Evolutionary conservation across 2,888 invertebrate genomes (phyloP).

Genomic region (Nesidiocoris tenuis): DNA sequence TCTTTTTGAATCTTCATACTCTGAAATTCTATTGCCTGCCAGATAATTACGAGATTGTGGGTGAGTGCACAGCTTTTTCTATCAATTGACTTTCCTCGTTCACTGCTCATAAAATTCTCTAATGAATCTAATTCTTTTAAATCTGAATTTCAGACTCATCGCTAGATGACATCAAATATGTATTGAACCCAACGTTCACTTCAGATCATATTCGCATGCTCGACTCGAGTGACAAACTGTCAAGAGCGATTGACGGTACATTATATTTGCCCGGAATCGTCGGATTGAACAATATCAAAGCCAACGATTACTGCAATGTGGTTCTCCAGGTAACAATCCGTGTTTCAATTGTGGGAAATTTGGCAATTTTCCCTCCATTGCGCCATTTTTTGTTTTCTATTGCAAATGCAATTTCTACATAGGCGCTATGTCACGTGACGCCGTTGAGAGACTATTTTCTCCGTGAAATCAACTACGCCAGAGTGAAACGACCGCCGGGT

Average conservation of each 20-base stretch:
- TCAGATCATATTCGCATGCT: constrained; percentile 76
- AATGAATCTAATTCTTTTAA: neutral
- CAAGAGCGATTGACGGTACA: constrained; percentile 93
- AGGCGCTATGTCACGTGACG: constrained; percentile 93
- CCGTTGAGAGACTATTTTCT: constrained; percentile 94
- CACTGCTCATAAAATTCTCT: neutral
- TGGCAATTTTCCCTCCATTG: too few species aligned
- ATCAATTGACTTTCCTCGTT: neutral
- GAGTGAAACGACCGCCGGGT: constrained; percentile 88
- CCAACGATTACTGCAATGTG: constrained; percentile 99
- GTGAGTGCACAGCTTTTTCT: constrained; percentile 56
- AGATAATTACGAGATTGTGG: constrained; percentile 98
- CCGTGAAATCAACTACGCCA: constrained; percentile 86
- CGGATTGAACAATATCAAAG: constrained; percentile 98
- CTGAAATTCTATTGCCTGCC: constrained; percentile 98
- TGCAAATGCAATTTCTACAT: too few species aligned
- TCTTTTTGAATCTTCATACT: constrained; percentile 94
- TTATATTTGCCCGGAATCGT: constrained; percentile 97
- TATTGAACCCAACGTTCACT: constrained; percentile 94
- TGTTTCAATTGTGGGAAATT: neutral
- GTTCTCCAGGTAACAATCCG: constrained; percentile 74
- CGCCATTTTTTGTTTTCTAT: too few species aligned
- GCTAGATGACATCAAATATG: constrained; percentile 96
- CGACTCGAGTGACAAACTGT: constrained; percentile 79
- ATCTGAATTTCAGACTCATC: constrained; percentile 71